Evolutionary conservation across 2,888 invertebrate species (phyloP), one percentile per base, ranked within the genome.

Genomic region (Sarcophaga variegata): DNA sequence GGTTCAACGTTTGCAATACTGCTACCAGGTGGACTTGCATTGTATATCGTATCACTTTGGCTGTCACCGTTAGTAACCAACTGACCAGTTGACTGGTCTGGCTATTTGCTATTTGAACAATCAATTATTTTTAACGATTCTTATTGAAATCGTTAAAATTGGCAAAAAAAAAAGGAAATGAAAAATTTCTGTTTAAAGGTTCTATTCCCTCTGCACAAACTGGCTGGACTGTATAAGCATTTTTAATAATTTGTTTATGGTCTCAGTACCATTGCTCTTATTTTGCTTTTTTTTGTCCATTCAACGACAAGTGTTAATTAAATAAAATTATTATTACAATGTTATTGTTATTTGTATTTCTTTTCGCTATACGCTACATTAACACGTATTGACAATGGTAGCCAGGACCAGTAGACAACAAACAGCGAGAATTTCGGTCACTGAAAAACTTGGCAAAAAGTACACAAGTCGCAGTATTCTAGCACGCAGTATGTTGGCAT

Each of bases 251-350:
- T 37, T 25, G 27, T 71, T 59, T 59, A 60, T 54, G 20, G 25
- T 20, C 14, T 20, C 20, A 20, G 3, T 69, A 54, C 47, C 4
- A 62, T 25, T n/a, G 22, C 60, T 64, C 37, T 25, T 14, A 14
- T 47, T n/a, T 80, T 27, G 4, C 4, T 22, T 49, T 74, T n/a
- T 17, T 11, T 37, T 66, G 11, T 10, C n/a, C 20, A 49, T 20
- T 47, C 25, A 67, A 67, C 54, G 54, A 63, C 69, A 54, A 76
- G 85, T 89, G 81, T 89, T 89, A 89, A 88, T 90, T 90, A 88
- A 90, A 89, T 89, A 86, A 88, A 89, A 88, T 88, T 88, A 89
- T 89, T 88, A 70, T 88, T 88, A 77, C 67, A 75, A 1, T 14
- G 49, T 14, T 85, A 71, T 83, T 86, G 79, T 80, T 49, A 17